Conservation (phyloP, 2,888 invertebrate genomes). For the Theristus sp. region DNA sequence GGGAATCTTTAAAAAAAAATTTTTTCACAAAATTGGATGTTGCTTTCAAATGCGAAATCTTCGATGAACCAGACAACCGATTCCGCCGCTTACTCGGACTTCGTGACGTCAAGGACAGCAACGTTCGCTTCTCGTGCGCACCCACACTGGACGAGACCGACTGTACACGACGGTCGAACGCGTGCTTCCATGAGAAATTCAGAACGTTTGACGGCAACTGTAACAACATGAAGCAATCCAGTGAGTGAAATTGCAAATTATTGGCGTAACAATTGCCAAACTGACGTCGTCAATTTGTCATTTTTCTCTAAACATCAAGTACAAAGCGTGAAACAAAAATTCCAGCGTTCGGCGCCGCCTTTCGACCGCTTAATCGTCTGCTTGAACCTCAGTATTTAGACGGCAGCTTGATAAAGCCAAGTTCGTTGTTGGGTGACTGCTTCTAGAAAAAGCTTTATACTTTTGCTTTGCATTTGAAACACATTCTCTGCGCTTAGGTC, state of each 20-base stretch:
- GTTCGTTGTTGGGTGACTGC: background rate
- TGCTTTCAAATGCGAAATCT: no score
- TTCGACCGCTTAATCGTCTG: no score
- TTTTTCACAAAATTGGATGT: no score
- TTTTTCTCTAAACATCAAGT: background rate
- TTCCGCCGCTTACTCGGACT: background rate
- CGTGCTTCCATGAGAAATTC: background rate
- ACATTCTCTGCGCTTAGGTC: background rate
- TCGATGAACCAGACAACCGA: background rate
- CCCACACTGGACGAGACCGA: background rate
- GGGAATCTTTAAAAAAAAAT: no score
- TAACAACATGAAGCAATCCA: no score
- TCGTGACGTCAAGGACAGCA: background rate
- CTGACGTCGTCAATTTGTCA: no score
- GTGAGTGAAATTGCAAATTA: no score
- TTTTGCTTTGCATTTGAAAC: background rate
- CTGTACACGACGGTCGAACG: background rate
- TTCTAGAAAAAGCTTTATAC: background rate
- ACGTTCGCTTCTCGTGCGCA: background rate
- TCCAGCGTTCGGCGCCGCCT: no score
- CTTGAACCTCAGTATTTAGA: no score
- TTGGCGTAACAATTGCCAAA: no score
- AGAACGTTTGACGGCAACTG: background rate
- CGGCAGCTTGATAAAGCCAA: no score
- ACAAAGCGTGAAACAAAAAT: no score